Conservation (phyloP, 1,140 invertebrate genomes). For the Nasonia longicornis region DNA sequence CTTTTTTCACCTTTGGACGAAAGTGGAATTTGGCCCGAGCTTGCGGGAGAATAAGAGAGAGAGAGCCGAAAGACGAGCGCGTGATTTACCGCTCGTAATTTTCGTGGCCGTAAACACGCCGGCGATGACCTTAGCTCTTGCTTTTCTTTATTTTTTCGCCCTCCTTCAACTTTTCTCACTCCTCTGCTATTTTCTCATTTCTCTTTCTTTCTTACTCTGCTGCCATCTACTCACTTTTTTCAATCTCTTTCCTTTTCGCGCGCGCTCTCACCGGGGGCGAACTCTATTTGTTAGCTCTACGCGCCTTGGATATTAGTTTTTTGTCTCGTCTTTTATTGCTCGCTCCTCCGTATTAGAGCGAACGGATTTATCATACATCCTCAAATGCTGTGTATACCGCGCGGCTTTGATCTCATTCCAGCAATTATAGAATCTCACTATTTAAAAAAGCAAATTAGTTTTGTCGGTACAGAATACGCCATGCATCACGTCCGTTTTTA, state of each 20-base stretch:
- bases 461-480: too few relatives aligned
- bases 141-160: neutral
- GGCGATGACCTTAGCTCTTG: neutral
- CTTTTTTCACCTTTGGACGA: neutral
- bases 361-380: too few relatives aligned
- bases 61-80: conserved; percentile 16
- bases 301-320: neutral
- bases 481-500: too few relatives aligned
- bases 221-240: neutral
- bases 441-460: too few relatives aligned
- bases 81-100: conserved; percentile 49
- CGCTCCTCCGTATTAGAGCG: neutral
- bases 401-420: too few relatives aligned
- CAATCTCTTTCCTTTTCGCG: neutral
- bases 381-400: too few relatives aligned
- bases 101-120: conserved; percentile 40
- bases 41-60: neutral
- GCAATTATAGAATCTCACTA: too few relatives aligned
- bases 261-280: neutral
- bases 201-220: neutral
- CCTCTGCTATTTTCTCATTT: neutral
- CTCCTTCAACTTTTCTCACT: neutral
- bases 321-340: neutral
- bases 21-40: conserved; percentile 22
- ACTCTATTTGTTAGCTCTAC: neutral